Percentiles rank a stretch among this genome's conserved stretches.
phyloP scores from a whole-genome alignment of 2,888 invertebrate genomes.

The Mythimna impura region DNA sequence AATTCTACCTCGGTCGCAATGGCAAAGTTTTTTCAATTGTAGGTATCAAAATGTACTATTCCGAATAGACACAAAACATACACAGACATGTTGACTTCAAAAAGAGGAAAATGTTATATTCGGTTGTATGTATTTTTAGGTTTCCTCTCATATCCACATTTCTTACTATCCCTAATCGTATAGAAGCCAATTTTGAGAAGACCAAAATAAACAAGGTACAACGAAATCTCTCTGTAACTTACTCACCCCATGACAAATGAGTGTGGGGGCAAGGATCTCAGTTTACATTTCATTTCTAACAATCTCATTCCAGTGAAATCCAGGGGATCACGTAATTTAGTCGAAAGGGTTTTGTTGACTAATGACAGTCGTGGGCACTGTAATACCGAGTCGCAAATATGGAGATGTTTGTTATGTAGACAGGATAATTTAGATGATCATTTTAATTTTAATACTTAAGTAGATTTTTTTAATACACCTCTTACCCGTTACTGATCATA shows the following conservation, averaged over 20 bases:
- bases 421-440: neutral
- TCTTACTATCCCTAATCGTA: neutral
- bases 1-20: no score
- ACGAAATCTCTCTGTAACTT: neutral
- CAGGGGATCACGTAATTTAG: slow-evolving; percentile 47
- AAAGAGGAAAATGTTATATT: no score
- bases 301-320: slow-evolving; percentile 44
- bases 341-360: slow-evolving; percentile 43
- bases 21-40: no score
- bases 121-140: no score
- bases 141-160: neutral
- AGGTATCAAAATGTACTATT: no score
- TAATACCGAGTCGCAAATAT: slow-evolving; percentile 14
- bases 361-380: slow-evolving; percentile 21
- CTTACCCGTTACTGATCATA: no score
- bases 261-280: slow-evolving; percentile 21
- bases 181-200: neutral
- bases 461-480: no score
- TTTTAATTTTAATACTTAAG: neutral
- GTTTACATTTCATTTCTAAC: slow-evolving; percentile 59
- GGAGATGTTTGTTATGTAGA: slow-evolving; percentile 15
- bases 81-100: no score
- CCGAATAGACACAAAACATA: no score
- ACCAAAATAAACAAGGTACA: neutral
- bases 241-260: slow-evolving; percentile 35